Conservation (phyloP, 2,888 invertebrate species). For the Asteroscopus sphinx region DNA sequence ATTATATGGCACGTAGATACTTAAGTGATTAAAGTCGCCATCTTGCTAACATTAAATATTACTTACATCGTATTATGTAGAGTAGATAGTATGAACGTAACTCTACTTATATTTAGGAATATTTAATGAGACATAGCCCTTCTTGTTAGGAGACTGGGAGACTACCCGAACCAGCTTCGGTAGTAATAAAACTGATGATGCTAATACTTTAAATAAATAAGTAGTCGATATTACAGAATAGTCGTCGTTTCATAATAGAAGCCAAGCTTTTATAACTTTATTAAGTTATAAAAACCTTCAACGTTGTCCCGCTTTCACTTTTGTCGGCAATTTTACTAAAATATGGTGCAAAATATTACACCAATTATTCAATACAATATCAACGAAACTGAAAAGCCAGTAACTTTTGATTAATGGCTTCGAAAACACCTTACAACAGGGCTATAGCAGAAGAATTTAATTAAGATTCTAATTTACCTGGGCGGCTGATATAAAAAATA, state of each 20-base stretch:
- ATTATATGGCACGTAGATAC: background rate
- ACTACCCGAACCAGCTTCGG: too few relatives aligned
- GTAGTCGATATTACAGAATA: too few relatives aligned
- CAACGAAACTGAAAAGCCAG: conserved; percentile 42
- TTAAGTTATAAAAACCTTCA: too few relatives aligned
- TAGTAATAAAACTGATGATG: too few relatives aligned
- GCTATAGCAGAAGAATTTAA: conserved; percentile 56
- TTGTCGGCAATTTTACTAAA: conserved; percentile 15
- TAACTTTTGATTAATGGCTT: conserved; percentile 60
- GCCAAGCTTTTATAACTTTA: too few relatives aligned
- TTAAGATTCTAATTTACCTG: conserved; percentile 57
- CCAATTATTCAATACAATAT: conserved; percentile 41
- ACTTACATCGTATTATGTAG: background rate
- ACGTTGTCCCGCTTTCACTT: conserved; percentile 4
- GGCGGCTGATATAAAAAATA: conserved; percentile 36
- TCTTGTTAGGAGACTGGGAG: too few relatives aligned
- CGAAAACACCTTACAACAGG: conserved; percentile 45
- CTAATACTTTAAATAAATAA: too few relatives aligned
- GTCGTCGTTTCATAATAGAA: too few relatives aligned
- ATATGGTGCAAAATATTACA: conserved; percentile 34
- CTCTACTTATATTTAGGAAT: too few relatives aligned
- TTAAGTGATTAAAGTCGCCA: conserved; percentile 26
- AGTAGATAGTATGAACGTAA: conserved; percentile 1
- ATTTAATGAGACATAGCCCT: too few relatives aligned
- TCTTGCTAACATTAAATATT: conserved; percentile 11